Evolutionary conservation across 1,140 invertebrate genomes (phyloP).

Genomic region (Asobara japonica): DNA sequence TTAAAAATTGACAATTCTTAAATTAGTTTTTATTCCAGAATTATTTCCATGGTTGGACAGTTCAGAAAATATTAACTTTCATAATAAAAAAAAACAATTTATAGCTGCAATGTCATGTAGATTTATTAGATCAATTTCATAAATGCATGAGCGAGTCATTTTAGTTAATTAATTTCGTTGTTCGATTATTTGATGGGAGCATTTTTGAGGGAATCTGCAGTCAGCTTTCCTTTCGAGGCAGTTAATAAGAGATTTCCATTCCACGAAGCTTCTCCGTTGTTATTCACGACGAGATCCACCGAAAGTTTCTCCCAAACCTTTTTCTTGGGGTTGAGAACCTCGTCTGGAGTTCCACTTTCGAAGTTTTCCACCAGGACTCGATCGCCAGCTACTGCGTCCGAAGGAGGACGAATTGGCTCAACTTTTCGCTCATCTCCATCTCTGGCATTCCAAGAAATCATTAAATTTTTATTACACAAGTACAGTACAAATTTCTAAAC

Average conservation of each 20-base stretch:
- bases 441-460: slow-evolving; percentile 53
- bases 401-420: slow-evolving; percentile 84
- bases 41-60: too few species aligned
- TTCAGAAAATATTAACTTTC: too few species aligned
- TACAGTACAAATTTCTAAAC: slow-evolving; percentile 1
- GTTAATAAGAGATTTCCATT: slow-evolving; percentile 81
- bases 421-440: slow-evolving; percentile 79
- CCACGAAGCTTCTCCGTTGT: slow-evolving; percentile 82
- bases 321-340: slow-evolving; percentile 95
- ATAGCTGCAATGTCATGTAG: too few species aligned
- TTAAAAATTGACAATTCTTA: too few species aligned
- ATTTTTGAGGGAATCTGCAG: slow-evolving; percentile 75
- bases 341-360: slow-evolving; percentile 82
- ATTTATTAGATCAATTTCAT: neutral
- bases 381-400: slow-evolving; percentile 80
- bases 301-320: slow-evolving; percentile 95
- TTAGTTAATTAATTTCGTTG: neutral
- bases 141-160: neutral
- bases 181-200: slow-evolving; percentile 82
- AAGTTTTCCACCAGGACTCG: slow-evolving; percentile 84
- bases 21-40: too few species aligned
- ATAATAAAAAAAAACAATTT: too few species aligned
- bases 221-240: slow-evolving; percentile 74
- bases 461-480: slow-evolving; percentile 34
- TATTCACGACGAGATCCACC: slow-evolving; percentile 82